Evolutionary conservation across 2,797 vertebrate species (phyloP).

Genomic region (Anas bernieri): DNA sequence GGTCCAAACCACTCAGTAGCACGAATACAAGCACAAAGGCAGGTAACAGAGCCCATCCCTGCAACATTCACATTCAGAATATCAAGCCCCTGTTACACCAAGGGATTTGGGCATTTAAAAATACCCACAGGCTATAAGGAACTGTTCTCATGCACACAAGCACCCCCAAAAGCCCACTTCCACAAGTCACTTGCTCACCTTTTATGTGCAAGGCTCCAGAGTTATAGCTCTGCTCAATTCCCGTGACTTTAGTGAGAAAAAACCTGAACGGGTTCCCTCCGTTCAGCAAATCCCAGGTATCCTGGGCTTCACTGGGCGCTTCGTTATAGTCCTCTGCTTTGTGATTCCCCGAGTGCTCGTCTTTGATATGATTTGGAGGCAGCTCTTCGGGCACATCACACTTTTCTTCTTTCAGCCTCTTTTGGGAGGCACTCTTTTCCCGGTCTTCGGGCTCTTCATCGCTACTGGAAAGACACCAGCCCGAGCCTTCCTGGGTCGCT

Average conservation of each 20-base stretch:
- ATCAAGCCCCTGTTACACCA: not conserved
- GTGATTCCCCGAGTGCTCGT: constrained; percentile 40
- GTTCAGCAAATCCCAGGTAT: constrained; percentile 82
- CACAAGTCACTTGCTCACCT: constrained; percentile 78
- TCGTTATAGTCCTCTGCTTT: constrained; percentile 58
- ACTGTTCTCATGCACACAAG: not conserved
- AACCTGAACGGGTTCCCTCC: constrained; percentile 87
- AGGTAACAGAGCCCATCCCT: not conserved
- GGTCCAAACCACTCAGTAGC: not conserved
- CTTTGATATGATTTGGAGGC: not conserved
- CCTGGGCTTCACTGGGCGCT: constrained; percentile 81
- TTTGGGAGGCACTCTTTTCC: constrained; percentile 12
- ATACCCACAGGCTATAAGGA: not conserved
- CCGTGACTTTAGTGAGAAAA: constrained; percentile 94
- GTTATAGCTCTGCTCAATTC: constrained; percentile 89
- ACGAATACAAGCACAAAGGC: not conserved
- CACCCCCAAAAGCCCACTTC: not conserved
- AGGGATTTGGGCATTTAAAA: not conserved
- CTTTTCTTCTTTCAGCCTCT: constrained; percentile 68
- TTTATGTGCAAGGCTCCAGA: constrained; percentile 91
- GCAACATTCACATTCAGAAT: not conserved
- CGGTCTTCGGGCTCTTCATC: constrained; percentile 77
- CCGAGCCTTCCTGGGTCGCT: constrained; percentile 76
- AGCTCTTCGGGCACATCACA: not conserved
- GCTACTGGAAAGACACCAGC: constrained; percentile 95